These are phyloP conservation scores for Cynopterus sphinx DNA, from an alignment of 2,797 vertebrate species.

Conservation along the genomic window DNA sequence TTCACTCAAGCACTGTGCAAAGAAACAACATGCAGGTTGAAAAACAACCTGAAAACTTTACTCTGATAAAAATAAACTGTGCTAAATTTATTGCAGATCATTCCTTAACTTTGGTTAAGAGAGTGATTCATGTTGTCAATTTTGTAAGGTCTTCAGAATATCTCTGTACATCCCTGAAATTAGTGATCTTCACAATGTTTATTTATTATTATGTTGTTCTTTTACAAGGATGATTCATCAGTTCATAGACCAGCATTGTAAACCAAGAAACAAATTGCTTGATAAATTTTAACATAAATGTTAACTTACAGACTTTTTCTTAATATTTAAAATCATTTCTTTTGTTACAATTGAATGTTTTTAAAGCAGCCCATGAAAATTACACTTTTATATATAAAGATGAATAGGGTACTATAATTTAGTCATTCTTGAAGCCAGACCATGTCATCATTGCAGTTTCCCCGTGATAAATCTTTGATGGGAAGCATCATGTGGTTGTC, in stretches of 20 bases:
- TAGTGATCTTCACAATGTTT: neutral
- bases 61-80: slow-evolving; percentile 42
- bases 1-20: neutral
- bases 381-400: slow-evolving; percentile 21
- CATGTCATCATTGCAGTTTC: neutral
- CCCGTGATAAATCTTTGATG: neutral
- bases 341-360: neutral
- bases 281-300: neutral
- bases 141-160: slow-evolving; percentile 15
- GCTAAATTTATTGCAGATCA: slow-evolving; percentile 2
- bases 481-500: neutral
- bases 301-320: neutral
- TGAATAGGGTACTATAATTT: neutral
- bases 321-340: neutral
- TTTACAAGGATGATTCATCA: neutral
- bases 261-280: neutral
- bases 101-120: neutral
- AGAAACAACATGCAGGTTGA: slow-evolving; percentile 37
- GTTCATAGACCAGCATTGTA: neutral
- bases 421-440: neutral
- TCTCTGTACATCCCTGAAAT: neutral
- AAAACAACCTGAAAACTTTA: slow-evolving; percentile 15
- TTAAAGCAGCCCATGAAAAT: neutral
- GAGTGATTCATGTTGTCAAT: slow-evolving; percentile 4
- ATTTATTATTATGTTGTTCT: neutral